A percentile compares a stretch with the other conserved stretches of the same genome.
Evolutionary conservation across 1,140 invertebrate genomes (phyloP).

Genomic region (Araneus ventricosus): DNA sequence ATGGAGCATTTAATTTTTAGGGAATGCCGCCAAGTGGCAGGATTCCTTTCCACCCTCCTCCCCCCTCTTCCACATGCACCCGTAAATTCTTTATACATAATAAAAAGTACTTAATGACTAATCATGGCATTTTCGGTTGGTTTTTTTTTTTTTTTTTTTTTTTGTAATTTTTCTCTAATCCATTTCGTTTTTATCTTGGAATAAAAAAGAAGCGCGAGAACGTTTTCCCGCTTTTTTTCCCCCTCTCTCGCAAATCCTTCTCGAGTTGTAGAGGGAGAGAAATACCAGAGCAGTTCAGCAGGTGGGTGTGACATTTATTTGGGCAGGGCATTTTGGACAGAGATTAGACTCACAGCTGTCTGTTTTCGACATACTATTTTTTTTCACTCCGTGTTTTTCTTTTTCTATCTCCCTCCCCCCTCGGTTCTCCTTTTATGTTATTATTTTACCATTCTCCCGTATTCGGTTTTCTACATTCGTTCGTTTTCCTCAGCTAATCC

Average conservation of each 20-base stretch:
- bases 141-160: too few species aligned
- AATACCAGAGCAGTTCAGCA: constrained; percentile 37
- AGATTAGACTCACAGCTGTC: constrained; percentile 49
- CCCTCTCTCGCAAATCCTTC: background rate
- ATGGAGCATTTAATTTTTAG: constrained; percentile 14
- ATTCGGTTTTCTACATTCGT: too few species aligned
- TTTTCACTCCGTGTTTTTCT: background rate
- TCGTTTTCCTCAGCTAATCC: too few species aligned
- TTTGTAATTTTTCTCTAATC: background rate
- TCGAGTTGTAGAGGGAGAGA: background rate
- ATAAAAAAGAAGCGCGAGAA: background rate
- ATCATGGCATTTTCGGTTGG: too few species aligned
- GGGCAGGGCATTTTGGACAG: constrained; percentile 23
- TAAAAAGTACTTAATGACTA: background rate
- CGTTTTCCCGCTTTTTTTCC: background rate
- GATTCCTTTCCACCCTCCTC: background rate
- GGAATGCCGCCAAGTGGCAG: background rate
- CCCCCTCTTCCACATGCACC: background rate
- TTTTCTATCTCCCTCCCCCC: background rate
- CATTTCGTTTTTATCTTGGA: background rate
- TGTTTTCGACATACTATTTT: constrained; percentile 18
- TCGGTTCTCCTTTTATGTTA: background rate
- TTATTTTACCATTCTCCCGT: background rate
- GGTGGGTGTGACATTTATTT: constrained; percentile 64
- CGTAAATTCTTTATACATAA: background rate